Conservation (phyloP, 2,113 vertebrate species). For the Brevimyrus niger region DNA sequence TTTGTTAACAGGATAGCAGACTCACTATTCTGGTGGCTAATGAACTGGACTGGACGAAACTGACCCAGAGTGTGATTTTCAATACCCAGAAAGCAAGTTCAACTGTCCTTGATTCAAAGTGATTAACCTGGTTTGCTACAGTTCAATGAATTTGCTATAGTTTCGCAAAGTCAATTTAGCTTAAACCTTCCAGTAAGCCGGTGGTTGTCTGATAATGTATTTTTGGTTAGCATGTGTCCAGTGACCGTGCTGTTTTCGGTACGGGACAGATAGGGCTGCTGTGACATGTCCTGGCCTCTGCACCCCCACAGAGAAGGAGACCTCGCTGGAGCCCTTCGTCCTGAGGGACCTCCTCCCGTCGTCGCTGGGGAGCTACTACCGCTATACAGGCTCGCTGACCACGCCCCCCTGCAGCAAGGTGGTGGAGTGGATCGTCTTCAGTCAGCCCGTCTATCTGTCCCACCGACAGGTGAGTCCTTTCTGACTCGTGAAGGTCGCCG, state of each 20-base stretch:
- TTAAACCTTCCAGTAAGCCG: background rate
- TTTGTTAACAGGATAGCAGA: background rate
- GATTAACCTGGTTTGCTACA: background rate
- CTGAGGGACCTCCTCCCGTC: slow-evolving; percentile 82
- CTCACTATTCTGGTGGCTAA: background rate
- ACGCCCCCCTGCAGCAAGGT: slow-evolving; percentile 91
- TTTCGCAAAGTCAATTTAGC: background rate
- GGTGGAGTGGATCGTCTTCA: slow-evolving; percentile 93
- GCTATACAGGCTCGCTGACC: slow-evolving; percentile 87
- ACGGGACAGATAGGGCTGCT: background rate
- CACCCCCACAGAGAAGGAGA: slow-evolving; percentile 80
- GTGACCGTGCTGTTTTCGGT: background rate
- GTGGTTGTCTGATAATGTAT: background rate
- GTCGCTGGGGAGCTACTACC: slow-evolving; percentile 82
- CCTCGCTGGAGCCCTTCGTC: slow-evolving; percentile 90
- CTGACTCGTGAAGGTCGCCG: background rate
- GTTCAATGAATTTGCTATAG: background rate
- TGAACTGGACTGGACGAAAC: background rate
- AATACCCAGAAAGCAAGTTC: background rate
- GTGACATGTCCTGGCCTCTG: background rate
- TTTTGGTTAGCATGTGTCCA: background rate
- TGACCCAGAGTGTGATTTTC: background rate
- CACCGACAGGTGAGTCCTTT: slow-evolving; percentile 76
- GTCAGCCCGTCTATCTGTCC: slow-evolving; percentile 79
- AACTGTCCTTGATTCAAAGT: background rate